Conservation (phyloP, 2,797 vertebrate species). For the Anguilla anguilla region DNA sequence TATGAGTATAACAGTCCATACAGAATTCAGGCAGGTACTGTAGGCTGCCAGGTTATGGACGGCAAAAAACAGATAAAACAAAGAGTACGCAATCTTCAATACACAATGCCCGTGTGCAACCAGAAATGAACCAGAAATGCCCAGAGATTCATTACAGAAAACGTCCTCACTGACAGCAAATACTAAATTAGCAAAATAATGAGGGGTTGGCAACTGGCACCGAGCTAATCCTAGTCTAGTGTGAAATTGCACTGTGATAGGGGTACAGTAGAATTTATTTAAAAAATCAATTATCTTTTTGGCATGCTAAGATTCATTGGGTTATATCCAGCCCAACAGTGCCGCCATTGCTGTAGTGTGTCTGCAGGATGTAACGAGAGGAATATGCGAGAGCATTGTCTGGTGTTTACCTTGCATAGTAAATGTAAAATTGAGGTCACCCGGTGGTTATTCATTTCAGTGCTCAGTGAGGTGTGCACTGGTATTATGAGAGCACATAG, state of each 20-base stretch:
- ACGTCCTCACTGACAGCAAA: neutral
- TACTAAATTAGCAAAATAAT: constrained; percentile 25
- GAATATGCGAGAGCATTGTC: constrained; percentile 11
- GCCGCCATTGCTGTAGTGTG: constrained; percentile 14
- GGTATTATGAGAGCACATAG: constrained; percentile 14
- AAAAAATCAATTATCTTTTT: constrained; percentile 20
- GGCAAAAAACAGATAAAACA: neutral
- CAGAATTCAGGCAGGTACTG: neutral
- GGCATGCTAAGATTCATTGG: constrained; percentile 41
- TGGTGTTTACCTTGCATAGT: constrained; percentile 51
- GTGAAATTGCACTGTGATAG: constrained; percentile 39
- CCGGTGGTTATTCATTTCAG: constrained; percentile 56
- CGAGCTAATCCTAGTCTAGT: constrained; percentile 37
- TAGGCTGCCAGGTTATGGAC: neutral
- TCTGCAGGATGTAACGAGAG: constrained; percentile 37
- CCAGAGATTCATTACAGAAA: neutral
- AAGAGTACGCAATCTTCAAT: neutral
- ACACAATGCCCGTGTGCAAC: neutral
- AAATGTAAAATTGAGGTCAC: constrained; percentile 46
- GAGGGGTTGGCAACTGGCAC: constrained; percentile 26
- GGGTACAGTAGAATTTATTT: constrained; percentile 24
- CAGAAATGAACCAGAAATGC: neutral
- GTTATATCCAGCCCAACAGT: neutral
- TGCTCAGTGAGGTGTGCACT: constrained; percentile 42
- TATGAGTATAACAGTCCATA: neutral